phyloP scores from a whole-genome alignment of 1,140 invertebrate species.

The Cecropterus lyciades region DNA sequence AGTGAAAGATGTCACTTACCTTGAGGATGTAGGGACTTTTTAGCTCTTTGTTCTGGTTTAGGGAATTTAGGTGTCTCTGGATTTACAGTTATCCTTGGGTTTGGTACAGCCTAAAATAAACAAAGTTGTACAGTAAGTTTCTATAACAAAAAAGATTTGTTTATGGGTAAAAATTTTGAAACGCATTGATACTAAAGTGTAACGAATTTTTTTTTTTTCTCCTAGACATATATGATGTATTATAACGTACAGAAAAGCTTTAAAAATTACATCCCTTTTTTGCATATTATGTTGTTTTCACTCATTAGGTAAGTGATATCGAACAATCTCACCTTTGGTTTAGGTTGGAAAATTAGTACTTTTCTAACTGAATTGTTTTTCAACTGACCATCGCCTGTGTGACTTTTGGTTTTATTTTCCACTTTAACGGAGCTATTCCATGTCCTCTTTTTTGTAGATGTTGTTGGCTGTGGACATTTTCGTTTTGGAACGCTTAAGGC shows the following conservation, averaged over 20 bases:
- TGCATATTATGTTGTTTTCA: no score
- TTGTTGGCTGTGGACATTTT: constrained; percentile 42
- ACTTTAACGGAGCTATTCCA: constrained; percentile 76
- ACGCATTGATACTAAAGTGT: no score
- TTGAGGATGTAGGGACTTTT: constrained; percentile 57
- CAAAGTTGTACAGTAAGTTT: not conserved
- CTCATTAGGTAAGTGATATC: no score
- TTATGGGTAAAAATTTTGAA: no score
- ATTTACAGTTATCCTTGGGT: constrained; percentile 41
- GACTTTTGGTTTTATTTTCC: constrained; percentile 57
- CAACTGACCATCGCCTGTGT: constrained; percentile 54
- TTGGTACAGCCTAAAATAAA: constrained; percentile 42
- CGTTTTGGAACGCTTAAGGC: constrained; percentile 50
- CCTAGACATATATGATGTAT: no score
- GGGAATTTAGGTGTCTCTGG: constrained; percentile 62
- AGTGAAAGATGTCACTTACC: constrained; percentile 42
- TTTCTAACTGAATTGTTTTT: constrained; percentile 63
- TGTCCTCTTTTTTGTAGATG: constrained; percentile 55
- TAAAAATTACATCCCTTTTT: no score
- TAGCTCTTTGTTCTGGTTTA: constrained; percentile 60
- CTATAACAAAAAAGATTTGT: no score
- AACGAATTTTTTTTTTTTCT: no score
- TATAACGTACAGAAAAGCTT: no score
- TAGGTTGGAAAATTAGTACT: constrained; percentile 65
- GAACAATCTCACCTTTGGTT: constrained; percentile 51